Evolutionary conservation across 2,113 vertebrate species (phyloP).

Genomic region (Aphyosemion australe): DNA sequence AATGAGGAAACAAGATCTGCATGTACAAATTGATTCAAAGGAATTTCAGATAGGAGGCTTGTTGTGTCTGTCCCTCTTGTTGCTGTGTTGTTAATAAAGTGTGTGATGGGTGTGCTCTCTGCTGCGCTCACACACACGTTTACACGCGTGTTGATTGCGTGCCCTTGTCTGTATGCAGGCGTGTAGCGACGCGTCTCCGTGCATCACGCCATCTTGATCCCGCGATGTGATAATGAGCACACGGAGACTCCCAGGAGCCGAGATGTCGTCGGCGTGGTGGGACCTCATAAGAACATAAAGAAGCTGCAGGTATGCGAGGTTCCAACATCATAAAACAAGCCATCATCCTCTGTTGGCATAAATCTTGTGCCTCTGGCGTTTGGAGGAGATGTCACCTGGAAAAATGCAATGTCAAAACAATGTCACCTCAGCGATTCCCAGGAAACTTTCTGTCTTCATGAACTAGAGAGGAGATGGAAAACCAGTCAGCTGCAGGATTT

Average conservation of each 20-base stretch:
- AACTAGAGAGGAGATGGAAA: conserved; percentile 3
- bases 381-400: conserved; percentile 58
- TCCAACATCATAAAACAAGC: conserved; percentile 49
- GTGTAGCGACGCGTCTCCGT: conserved; percentile 21
- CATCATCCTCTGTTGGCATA: conserved; percentile 49
- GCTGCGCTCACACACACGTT: neutral
- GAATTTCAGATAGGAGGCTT: conserved; percentile 3
- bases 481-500: conserved; percentile 13
- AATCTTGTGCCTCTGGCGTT: conserved; percentile 58
- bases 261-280: conserved; percentile 22
- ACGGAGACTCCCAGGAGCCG: conserved; percentile 34
- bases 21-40: conserved; percentile 53
- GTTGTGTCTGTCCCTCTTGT: neutral
- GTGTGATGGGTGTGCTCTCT: neutral
- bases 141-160: neutral
- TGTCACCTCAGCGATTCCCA: conserved; percentile 42
- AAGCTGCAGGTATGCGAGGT: conserved; percentile 45
- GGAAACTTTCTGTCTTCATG: conserved; percentile 31
- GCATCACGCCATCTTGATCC: conserved; percentile 12
- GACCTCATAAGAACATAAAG: conserved; percentile 59
- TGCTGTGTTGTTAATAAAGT: conserved; percentile 4
- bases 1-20: conserved; percentile 64
- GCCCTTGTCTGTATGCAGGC: neutral
- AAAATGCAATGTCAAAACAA: conserved; percentile 67
- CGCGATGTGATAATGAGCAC: conserved; percentile 55